Evolutionary conservation across 2,797 vertebrate species (phyloP).

Genomic region (Artibeus lituratus): DNA sequence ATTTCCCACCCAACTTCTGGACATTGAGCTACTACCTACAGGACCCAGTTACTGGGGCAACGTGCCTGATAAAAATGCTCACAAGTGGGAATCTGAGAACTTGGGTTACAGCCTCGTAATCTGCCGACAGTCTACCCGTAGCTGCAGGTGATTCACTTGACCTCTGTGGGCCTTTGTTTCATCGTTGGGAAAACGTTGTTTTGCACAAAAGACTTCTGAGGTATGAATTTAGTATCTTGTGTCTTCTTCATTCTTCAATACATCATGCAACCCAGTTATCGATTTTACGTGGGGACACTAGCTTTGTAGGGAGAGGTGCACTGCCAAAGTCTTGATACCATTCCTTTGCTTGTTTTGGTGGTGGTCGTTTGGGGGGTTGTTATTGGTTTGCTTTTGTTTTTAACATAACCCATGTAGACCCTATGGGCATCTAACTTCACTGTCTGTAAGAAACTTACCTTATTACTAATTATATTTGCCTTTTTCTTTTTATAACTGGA

Average conservation of each 20-base stretch:
- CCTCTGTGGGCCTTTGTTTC: neutral
- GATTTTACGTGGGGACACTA: neutral
- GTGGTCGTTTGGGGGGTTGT: neutral
- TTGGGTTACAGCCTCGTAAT: neutral
- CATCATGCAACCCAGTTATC: neutral
- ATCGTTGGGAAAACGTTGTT: neutral
- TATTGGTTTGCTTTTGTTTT: conserved; percentile 10
- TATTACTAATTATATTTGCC: neutral
- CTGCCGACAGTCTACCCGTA: too few relatives aligned
- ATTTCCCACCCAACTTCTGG: neutral
- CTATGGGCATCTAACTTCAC: neutral
- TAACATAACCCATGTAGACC: neutral
- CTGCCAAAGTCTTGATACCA: neutral
- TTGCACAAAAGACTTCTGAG: neutral
- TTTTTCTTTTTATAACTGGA: neutral
- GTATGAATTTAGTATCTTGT: neutral
- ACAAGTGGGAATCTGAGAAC: neutral
- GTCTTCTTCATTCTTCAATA: neutral
- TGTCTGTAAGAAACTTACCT: neutral
- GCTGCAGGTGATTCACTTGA: neutral
- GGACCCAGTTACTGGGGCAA: neutral
- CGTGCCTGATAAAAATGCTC: neutral
- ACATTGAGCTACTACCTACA: neutral
- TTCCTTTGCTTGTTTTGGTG: neutral
- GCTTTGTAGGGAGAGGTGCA: neutral